phyloP scores from a whole-genome alignment of 2,797 vertebrate species.

The Peromyscus aztecus region DNA sequence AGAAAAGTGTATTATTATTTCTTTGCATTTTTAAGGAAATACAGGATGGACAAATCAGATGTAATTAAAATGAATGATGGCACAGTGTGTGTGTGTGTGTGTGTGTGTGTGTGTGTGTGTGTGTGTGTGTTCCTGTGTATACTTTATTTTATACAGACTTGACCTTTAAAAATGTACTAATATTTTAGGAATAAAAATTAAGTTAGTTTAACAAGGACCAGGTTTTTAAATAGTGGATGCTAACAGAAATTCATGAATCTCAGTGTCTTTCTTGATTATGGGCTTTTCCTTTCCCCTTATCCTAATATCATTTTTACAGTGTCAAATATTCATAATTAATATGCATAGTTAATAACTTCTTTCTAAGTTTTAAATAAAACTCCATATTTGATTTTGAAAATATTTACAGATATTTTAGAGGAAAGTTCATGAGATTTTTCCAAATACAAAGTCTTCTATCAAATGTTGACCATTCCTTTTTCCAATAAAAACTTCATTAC shows the following conservation, averaged over 20 bases:
- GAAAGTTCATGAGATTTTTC: background rate
- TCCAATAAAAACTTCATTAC: background rate
- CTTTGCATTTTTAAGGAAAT: background rate
- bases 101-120: background rate
- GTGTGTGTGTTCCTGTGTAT: background rate
- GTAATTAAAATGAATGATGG: background rate
- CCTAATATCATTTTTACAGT: background rate
- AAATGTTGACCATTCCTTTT: background rate
- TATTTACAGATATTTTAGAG: background rate
- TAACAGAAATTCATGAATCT: background rate
- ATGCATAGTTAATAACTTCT: background rate
- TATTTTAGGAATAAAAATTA: constrained; percentile 6
- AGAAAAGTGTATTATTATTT: background rate
- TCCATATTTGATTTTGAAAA: background rate
- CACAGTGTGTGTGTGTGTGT: background rate
- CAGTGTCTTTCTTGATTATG: background rate
- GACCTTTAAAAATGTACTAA: background rate
- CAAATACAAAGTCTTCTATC: background rate
- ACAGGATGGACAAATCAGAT: background rate
- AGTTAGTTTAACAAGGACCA: background rate
- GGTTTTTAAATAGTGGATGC: background rate
- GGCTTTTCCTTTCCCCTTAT: background rate
- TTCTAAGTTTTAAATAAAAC: background rate
- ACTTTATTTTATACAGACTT: background rate
- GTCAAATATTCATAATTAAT: no score